Conservation (phyloP, 1,140 invertebrate genomes). For the Plodia interpunctella region DNA sequence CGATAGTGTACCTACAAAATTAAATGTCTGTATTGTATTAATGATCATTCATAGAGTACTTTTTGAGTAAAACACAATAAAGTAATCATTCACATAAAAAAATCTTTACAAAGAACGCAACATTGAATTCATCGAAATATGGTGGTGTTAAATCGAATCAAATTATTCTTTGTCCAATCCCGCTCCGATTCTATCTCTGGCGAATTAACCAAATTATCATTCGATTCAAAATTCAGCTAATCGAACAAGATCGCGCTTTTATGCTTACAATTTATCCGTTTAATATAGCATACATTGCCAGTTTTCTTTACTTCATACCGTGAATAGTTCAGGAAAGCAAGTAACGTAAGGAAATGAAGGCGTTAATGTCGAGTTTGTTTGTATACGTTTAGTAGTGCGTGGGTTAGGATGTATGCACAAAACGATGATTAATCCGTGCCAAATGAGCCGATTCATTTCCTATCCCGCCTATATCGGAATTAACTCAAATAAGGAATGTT, state of each 20-base stretch:
- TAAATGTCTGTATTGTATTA: too few species aligned
- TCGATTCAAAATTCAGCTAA: slow-evolving; percentile 12
- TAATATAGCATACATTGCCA: not conserved
- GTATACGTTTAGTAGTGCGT: not conserved
- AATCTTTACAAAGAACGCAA: not conserved
- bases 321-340: not conserved
- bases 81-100: not conserved
- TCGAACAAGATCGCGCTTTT: not conserved
- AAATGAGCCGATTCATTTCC: slow-evolving; percentile 11
- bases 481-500: too few species aligned
- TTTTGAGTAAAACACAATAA: too few species aligned
- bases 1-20: too few species aligned
- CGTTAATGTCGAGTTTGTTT: not conserved
- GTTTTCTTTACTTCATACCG: not conserved
- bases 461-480: too few species aligned
- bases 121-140: not conserved
- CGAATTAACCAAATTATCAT: slow-evolving; percentile 12
- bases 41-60: too few species aligned
- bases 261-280: not conserved
- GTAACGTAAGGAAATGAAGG: not conserved
- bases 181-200: not conserved
- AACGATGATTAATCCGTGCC: slow-evolving; percentile 7
- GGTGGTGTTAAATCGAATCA: not conserved
- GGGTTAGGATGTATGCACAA: slow-evolving; percentile 4
- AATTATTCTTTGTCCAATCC: slow-evolving; percentile 4